A percentile compares a stretch with the other conserved stretches of the same genome.
phyloP scores from a whole-genome alignment of 2,113 vertebrate genomes.

The Redunca redunca region DNA sequence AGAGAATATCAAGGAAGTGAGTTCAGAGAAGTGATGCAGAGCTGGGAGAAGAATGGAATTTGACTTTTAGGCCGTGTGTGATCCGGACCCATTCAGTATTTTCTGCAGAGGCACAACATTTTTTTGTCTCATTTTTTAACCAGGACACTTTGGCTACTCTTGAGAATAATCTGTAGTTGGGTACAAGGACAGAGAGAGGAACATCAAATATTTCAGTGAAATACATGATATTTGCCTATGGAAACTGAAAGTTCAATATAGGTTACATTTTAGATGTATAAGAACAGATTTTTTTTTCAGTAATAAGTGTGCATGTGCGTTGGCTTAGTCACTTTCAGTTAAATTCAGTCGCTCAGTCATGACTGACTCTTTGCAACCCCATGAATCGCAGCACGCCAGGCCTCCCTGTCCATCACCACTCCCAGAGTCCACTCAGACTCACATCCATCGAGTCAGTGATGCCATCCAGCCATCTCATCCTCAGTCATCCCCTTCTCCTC shows the following conservation, averaged over 20 bases:
- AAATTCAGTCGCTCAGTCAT: too few species aligned
- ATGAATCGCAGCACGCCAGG: too few species aligned
- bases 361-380: too few species aligned
- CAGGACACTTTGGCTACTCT: background rate
- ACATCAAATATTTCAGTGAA: background rate
- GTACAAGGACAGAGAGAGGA: rapidly evolving
- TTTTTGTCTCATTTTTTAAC: background rate
- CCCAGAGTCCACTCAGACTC: too few species aligned
- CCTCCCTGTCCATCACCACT: too few species aligned
- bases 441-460: too few species aligned
- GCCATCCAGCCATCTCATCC: too few species aligned
- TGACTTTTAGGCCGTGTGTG: background rate
- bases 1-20: background rate
- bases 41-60: background rate
- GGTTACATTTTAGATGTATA: background rate
- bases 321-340: background rate
- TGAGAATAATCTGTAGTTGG: background rate
- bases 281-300: background rate
- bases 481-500: too few species aligned
- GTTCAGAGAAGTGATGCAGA: background rate
- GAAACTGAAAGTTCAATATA: background rate
- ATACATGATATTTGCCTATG: background rate
- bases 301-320: background rate
- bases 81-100: background rate
- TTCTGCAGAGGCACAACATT: background rate